Base-by-base conservation (phyloP, 2,797 vertebrate species). In the Ctenopoma kingsleyae region DNA sequence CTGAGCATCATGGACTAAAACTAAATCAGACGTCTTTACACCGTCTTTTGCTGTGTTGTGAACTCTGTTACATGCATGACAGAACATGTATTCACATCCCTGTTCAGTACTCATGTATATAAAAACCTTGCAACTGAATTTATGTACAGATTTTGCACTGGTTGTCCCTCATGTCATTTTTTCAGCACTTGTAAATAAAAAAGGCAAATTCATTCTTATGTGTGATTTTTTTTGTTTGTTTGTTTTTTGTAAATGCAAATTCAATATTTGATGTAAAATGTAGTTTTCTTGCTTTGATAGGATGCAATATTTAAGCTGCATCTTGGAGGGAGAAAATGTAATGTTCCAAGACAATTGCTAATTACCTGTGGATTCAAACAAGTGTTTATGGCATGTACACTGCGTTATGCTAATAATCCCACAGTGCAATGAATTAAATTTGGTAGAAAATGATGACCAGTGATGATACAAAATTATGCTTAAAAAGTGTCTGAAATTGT, bases 141-240 rank as follows among this genome's bases (percentile, higher is more conserved):
- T 89, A 88, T 95, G 93, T 93, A 95, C 92, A 94, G 91, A 92
- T 94, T 94, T 93, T 94, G 92, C 92, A 94, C 91, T 93, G 91
- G 90, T 91, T 90, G 84, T 87, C 74, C 83, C 80, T 80, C 74
- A 74, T 83, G 75, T 88, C 77, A 83, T 89, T 92, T 92, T 93
- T 91, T 91, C 86, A 92, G 87, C 89, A 91, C 88, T 92, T 95
- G 93, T 94, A 94, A 93, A 94, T 94, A 94, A 92, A 91, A 88
- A 86, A 79, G 52, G 55, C 60, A 80, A 83, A 80, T 67, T 80
- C 53, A 78, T 81, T 52, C 49, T 51, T 22, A 23, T 19, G 32
- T 68, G 46, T 9, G 9, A 36, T 27, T 35, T 9, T 35, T 35
- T 35, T 35, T n/a, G n/a, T n/a, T n/a, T 36, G 10, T 36, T 7